These are phyloP conservation scores for Papilio polyxenes DNA, from an alignment of 1,140 invertebrate species.

Conservation along the genomic window DNA sequence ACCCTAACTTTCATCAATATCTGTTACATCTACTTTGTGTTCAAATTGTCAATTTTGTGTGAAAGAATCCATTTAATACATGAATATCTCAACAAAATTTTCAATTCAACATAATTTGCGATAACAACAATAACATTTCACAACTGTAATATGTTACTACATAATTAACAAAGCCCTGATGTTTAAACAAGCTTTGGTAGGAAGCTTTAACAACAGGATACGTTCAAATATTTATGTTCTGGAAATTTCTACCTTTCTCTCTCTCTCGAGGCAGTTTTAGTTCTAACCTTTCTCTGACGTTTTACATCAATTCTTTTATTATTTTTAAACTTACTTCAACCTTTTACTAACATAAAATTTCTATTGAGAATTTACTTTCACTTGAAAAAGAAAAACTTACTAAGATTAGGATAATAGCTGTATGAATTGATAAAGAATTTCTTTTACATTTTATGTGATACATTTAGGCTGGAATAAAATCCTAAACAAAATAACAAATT, in stretches of 20 bases:
- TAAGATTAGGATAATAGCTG: not conserved
- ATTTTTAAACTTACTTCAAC: not conserved
- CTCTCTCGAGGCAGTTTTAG: constrained; percentile 51
- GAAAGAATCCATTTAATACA: not conserved
- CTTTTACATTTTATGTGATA: too few species aligned
- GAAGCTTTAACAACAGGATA: constrained; percentile 54
- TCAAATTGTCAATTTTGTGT: too few species aligned
- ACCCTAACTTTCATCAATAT: too few species aligned
- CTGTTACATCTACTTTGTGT: too few species aligned
- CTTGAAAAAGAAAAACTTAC: not conserved
- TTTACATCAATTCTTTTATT: not conserved
- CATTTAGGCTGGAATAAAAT: too few species aligned
- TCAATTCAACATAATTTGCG: not conserved
- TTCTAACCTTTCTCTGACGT: constrained; percentile 42
- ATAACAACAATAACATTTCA: not conserved
- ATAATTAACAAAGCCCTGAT: constrained; percentile 43
- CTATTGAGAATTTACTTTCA: not conserved
- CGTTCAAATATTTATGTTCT: constrained; percentile 65
- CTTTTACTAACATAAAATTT: not conserved
- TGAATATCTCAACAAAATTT: not conserved
- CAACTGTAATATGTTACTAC: not conserved
- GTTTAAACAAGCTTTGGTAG: constrained; percentile 50
- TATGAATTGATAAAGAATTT: not conserved
- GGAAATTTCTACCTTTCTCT: constrained; percentile 64
- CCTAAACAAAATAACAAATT: too few species aligned